Base-by-base conservation (phyloP, 37 sponge, comb jelly and placozoan genomes). In the Spongilla lacustris region DNA sequence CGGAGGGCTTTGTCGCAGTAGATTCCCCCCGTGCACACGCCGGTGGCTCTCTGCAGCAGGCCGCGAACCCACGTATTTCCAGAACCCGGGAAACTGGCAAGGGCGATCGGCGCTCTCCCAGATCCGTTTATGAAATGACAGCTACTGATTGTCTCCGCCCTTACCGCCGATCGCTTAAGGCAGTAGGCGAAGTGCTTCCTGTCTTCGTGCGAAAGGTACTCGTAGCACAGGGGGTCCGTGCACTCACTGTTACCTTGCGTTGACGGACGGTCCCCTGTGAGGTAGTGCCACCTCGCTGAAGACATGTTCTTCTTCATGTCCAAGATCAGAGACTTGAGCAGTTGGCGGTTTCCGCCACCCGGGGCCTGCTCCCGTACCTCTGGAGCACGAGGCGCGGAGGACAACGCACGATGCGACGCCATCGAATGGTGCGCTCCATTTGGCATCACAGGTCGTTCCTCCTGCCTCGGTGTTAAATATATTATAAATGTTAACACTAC, bases 61-160 rank as follows among this genome's bases (percentile, higher is more conserved):
- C 83, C 87, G 26, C 91, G 37, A 2, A 86, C 78, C 91, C 91
- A 91, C 11, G 91, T 91, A 75, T 91, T 91, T 0, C 91, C 91
- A 14, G 86, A 85, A 0, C 91, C 91, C 0, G 87, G 87, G 58
- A 73, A 86, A 34, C 87, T 86, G 23, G 87, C 87, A 14, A 91
- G 78, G 19, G 78, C 91, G n/a, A 90, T 27, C 0, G 90, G 90
- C 9, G 31, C 21, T 33, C 84, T 37, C 50, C 66, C 36, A 12
- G 68, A 29, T 35, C 88, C 82, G 67, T 89, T 71, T 22, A 89
- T 83, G 58, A 89, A 89, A 25, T 21, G 37, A 50, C 88, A 88
- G 3, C 3, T 46, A 32, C n/a, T n/a, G n/a, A 79, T 29, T 8
- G 28, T 28, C 30, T 33, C 85, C 17, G 8, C 2, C 35, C 21